These are phyloP conservation scores for Microcebus ravelobensis DNA, from an alignment of 2,113 vertebrate species.

Conservation along the genomic window DNA sequence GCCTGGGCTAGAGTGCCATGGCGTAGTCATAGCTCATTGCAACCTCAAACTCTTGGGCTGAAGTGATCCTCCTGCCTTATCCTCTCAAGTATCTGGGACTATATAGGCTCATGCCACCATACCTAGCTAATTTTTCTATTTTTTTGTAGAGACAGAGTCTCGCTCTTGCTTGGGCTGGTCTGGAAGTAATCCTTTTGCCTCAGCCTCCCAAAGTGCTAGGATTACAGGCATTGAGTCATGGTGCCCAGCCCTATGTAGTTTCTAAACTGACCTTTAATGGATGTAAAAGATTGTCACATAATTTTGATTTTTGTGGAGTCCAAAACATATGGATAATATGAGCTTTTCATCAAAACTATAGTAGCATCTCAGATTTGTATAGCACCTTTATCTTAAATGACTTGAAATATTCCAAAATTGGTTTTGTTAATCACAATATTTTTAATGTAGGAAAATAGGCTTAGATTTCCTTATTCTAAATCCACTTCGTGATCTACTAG, in stretches of 20 bases:
- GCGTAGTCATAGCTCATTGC: too few relatives aligned
- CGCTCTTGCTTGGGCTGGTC: too few relatives aligned
- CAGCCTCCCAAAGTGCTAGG: too few relatives aligned
- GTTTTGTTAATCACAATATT: not conserved
- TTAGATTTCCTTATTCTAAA: constrained; percentile 46
- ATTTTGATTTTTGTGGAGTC: constrained; percentile 44
- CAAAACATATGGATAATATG: not conserved
- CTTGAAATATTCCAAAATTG: constrained; percentile 10
- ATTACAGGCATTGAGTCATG: too few relatives aligned
- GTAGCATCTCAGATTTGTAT: constrained; percentile 23
- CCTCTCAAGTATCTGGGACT: too few relatives aligned
- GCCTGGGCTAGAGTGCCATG: too few relatives aligned
- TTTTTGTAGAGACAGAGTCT: too few relatives aligned
- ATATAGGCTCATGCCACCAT: too few relatives aligned
- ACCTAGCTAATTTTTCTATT: too few relatives aligned
- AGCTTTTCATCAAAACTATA: not conserved
- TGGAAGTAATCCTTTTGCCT: too few relatives aligned
- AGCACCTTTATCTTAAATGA: constrained; percentile 17
- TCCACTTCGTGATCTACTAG: not conserved
- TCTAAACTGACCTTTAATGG: not conserved
- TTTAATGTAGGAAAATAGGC: constrained; percentile 12
- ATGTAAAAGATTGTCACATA: constrained; percentile 42
- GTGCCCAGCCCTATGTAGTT: not conserved
- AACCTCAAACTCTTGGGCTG: too few relatives aligned
- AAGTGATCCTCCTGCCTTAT: too few relatives aligned